Evolutionary conservation across 2,797 vertebrate genomes (phyloP).

Genomic region (Naso thynnoides): DNA sequence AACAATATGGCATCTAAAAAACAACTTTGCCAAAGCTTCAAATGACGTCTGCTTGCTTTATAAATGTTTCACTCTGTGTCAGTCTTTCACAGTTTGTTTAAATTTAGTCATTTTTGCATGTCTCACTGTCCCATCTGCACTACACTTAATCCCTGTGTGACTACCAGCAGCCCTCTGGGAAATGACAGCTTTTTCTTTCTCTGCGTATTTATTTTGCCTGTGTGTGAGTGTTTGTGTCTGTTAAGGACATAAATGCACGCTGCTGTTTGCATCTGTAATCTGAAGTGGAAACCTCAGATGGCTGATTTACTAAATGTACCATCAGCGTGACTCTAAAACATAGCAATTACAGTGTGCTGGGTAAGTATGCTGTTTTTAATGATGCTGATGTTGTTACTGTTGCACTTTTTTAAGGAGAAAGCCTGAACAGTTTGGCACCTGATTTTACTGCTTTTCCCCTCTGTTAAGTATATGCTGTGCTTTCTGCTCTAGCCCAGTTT

Average conservation of each 20-base stretch:
- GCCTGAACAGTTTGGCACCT: neutral
- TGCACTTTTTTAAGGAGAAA: neutral
- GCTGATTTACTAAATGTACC: slow-evolving; percentile 1
- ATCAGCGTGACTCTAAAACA: slow-evolving; percentile 9
- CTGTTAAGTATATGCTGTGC: neutral
- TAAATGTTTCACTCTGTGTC: neutral
- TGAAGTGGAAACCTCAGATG: slow-evolving; percentile 22
- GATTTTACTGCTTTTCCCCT: neutral
- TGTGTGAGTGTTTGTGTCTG: neutral
- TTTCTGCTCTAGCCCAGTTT: neutral
- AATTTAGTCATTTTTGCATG: slow-evolving; percentile 22
- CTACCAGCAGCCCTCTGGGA: slow-evolving; percentile 37
- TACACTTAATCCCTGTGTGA: slow-evolving; percentile 27
- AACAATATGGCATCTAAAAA: neutral
- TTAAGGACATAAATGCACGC: slow-evolving; percentile 8
- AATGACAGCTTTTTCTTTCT: slow-evolving; percentile 18
- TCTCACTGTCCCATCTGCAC: slow-evolving; percentile 30
- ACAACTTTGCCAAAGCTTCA: neutral
- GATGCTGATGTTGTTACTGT: slow-evolving; percentile 5
- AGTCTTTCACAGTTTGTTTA: neutral
- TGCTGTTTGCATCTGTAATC: slow-evolving; percentile 22
- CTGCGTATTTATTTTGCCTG: neutral
- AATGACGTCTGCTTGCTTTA: neutral
- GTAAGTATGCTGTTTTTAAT: slow-evolving; percentile 23
- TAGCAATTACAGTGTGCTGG: slow-evolving; percentile 14